phyloP scores from a whole-genome alignment of 1,140 invertebrate genomes.

The Drosophila seguyi region DNA sequence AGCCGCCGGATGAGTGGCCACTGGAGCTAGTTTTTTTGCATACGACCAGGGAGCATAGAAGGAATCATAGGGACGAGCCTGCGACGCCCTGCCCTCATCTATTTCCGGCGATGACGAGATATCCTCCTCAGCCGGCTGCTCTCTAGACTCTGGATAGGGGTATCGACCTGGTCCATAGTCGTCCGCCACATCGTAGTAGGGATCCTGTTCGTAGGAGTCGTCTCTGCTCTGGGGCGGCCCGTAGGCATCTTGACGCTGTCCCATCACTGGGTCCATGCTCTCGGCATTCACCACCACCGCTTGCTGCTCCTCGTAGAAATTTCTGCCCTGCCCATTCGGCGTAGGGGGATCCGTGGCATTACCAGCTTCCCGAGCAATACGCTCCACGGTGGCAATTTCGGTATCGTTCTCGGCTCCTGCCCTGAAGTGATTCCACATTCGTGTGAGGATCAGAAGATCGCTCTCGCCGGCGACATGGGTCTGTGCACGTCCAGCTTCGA shows the following conservation, averaged over 20 bases:
- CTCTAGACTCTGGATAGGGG: constrained; percentile 14
- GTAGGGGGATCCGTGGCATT: constrained; percentile 32
- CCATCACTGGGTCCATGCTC: constrained; percentile 40
- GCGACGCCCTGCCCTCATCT: constrained; percentile 47
- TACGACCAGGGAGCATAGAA: constrained; percentile 57
- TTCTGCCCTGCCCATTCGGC: constrained; percentile 18
- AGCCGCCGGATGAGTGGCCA: constrained; percentile 23
- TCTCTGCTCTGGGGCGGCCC: constrained; percentile 49
- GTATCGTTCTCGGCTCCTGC: constrained; percentile 29
- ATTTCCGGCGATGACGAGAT: not conserved
- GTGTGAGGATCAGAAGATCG: constrained; percentile 53
- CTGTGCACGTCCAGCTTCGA: constrained; percentile 51
- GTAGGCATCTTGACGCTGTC: constrained; percentile 46
- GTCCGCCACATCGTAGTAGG: constrained; percentile 52
- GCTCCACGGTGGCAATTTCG: constrained; percentile 58
- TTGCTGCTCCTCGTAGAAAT: constrained; percentile 67
- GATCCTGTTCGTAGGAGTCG: constrained; percentile 49
- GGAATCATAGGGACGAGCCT: constrained; percentile 47
- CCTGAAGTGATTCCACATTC: constrained; percentile 57
- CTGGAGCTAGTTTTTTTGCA: constrained; percentile 25
- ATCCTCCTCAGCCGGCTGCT: constrained; percentile 33
- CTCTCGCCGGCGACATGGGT: constrained; percentile 7
- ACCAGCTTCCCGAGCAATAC: constrained; percentile 51
- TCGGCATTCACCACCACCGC: constrained; percentile 69
- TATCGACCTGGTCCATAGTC: constrained; percentile 39